Percentiles rank a stretch among this genome's conserved stretches.
phyloP scores from a whole-genome alignment of 2,797 vertebrate species.

The Fratercula arctica region DNA sequence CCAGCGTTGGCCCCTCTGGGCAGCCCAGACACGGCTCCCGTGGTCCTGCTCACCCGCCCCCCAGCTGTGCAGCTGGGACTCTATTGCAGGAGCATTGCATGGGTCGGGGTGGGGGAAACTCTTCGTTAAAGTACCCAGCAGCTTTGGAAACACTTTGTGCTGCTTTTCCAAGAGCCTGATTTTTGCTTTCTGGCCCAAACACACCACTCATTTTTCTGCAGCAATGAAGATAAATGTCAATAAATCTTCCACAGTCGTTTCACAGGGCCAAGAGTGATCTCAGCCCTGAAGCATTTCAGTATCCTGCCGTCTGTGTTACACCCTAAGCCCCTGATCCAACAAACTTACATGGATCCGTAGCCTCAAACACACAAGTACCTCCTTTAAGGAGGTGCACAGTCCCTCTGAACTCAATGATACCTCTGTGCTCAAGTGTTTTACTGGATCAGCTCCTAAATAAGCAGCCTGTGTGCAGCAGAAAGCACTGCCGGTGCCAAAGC shows the following conservation, averaged over 20 bases:
- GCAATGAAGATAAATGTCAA: slow-evolving; percentile 25
- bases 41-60: not conserved
- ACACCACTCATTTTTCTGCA: slow-evolving; percentile 16
- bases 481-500: not conserved
- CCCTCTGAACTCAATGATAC: not conserved
- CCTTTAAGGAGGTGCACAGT: not conserved
- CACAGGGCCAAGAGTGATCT: slow-evolving; percentile 23
- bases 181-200: slow-evolving; percentile 36
- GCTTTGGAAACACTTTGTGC: not conserved
- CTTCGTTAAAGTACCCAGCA: fast-evolving
- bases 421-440: not conserved
- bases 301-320: not conserved
- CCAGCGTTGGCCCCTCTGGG: not conserved
- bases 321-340: slow-evolving; percentile 4
- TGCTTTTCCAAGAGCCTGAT: slow-evolving; percentile 21
- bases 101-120: not conserved
- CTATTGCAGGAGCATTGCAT: not conserved
- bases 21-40: not conserved
- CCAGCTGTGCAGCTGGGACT: not conserved
- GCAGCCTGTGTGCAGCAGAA: not conserved
- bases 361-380: not conserved
- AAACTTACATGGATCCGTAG: not conserved
- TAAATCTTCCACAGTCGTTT: not conserved
- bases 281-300: slow-evolving; percentile 24
- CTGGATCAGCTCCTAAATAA: not conserved